Conservation (phyloP, 2,888 invertebrate species). For the Epinotia demarniana region DNA sequence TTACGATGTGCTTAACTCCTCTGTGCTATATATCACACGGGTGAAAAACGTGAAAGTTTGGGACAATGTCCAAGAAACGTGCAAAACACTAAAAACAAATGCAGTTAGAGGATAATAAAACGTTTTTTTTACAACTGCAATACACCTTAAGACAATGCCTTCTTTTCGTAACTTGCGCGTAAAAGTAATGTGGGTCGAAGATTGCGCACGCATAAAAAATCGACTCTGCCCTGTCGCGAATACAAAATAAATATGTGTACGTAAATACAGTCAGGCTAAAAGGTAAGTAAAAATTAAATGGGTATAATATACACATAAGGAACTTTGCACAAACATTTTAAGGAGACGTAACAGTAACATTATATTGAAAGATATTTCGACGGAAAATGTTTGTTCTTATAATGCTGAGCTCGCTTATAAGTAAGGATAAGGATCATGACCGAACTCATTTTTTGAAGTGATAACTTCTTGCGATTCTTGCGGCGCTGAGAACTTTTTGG, state of each 20-base stretch:
- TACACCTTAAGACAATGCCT: constrained; percentile 40
- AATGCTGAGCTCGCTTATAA: no score
- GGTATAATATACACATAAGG: neutral
- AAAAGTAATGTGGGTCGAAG: constrained; percentile 40
- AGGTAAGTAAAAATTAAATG: neutral
- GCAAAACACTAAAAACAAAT: constrained; percentile 15
- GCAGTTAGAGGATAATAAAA: constrained; percentile 27
- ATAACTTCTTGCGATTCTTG: no score
- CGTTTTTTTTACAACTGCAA: constrained; percentile 35
- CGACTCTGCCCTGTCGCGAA: constrained; percentile 27
- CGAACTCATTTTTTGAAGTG: no score
- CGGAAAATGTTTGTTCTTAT: no score
- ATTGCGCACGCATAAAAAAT: constrained; percentile 33
- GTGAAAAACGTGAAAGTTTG: neutral
- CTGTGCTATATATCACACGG: no score
- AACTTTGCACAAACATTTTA: neutral
- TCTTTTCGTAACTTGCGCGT: constrained; percentile 36
- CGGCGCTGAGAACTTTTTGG: no score
- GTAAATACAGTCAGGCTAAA: constrained; percentile 10
- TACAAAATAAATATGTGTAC: constrained; percentile 24
- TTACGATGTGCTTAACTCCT: no score
- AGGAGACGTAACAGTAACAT: neutral
- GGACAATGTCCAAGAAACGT: neutral
- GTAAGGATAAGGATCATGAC: no score
- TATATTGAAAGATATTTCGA: no score